phyloP scores from a whole-genome alignment of 2,113 vertebrate species.

The Neofelis nebulosa region DNA sequence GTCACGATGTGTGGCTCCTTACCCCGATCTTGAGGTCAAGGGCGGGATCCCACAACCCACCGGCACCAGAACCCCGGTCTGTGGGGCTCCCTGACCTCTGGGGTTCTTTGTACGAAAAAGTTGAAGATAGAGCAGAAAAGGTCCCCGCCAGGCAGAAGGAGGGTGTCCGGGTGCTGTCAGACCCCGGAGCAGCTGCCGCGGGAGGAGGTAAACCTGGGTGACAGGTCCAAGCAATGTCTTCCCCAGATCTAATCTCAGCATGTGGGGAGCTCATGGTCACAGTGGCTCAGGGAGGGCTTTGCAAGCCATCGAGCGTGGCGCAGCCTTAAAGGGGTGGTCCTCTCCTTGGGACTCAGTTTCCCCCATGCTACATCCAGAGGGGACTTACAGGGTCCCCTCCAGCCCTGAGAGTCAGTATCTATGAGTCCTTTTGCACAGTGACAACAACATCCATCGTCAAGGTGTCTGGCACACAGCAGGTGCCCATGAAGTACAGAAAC shows the following conservation, averaged over 20 bases:
- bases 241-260: background rate
- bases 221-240: accelerated
- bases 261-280: accelerated
- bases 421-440: too few species aligned
- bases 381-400: background rate
- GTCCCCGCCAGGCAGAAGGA: background rate
- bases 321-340: background rate
- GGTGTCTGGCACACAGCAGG: background rate
- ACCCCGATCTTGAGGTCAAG: background rate
- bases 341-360: background rate
- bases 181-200: accelerated
- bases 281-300: background rate
- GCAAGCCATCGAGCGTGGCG: accelerated
- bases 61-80: background rate
- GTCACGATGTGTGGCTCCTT: background rate
- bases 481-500: background rate
- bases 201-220: background rate
- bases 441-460: background rate
- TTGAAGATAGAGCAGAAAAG: background rate
- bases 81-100: background rate
- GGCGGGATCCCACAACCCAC: background rate
- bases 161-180: background rate
- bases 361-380: background rate
- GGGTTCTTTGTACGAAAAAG: background rate
- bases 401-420: background rate